A percentile compares a stretch with the other conserved stretches of the same genome.
phyloP scores from a whole-genome alignment of 2,113 vertebrate species.

The Phaethon lepturus region DNA sequence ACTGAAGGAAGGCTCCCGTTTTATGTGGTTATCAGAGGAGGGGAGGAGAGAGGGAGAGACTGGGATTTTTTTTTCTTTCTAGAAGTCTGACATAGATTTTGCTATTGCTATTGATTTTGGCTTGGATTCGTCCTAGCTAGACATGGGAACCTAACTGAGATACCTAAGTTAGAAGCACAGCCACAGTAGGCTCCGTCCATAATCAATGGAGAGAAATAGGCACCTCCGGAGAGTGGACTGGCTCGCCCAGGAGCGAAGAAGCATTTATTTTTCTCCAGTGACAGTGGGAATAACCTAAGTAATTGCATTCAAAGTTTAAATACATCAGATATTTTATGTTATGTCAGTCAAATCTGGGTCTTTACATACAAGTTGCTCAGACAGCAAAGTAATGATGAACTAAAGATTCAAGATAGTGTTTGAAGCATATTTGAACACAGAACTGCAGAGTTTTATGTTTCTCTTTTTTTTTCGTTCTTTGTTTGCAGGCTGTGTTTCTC shows the following conservation, averaged over 20 bases:
- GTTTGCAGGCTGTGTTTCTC: not conserved
- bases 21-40: not conserved
- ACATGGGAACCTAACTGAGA: not conserved
- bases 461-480: not conserved
- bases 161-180: not conserved
- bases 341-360: rapidly evolving
- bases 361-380: not conserved
- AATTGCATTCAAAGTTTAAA: not conserved
- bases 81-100: not conserved
- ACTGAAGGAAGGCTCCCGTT: not conserved
- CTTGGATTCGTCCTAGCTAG: not conserved
- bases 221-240: not conserved
- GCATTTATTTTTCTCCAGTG: not conserved
- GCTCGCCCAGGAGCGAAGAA: not conserved
- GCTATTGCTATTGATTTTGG: not conserved
- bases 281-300: not conserved
- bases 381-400: not conserved
- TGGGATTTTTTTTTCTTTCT: not conserved
- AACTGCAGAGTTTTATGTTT: not conserved
- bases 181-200: not conserved
- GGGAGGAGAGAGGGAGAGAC: not conserved
- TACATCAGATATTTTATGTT: not conserved
- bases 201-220: not conserved
- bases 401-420: not conserved
- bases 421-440: not conserved